Evolutionary conservation across 2,113 vertebrate species (phyloP).

Genomic region (Sardina pilchardus): DNA sequence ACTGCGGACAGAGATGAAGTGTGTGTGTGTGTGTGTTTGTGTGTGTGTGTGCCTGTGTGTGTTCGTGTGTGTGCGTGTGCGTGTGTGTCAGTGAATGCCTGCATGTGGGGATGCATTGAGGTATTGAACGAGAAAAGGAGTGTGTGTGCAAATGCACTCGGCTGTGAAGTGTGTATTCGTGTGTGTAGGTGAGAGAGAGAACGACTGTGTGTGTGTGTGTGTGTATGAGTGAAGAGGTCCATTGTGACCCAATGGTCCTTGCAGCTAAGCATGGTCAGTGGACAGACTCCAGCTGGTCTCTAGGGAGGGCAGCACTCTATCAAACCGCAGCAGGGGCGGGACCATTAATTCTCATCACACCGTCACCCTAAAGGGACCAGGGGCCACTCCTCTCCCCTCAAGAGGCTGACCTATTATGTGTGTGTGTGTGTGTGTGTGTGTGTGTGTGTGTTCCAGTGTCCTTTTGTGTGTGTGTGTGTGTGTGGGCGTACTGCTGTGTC

Average conservation of each 20-base stretch:
- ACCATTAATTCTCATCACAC: conserved; percentile 66
- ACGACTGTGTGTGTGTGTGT: neutral
- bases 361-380: conserved; percentile 23
- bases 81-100: neutral
- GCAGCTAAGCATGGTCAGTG: conserved; percentile 39
- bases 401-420: conserved; percentile 31
- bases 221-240: neutral
- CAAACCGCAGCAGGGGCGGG: conserved; percentile 57
- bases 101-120: neutral
- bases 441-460: neutral
- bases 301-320: conserved; percentile 53
- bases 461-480: neutral
- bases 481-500: neutral
- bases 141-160: neutral
- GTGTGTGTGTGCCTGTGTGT: no score
- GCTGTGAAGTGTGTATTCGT: neutral
- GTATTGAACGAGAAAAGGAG: conserved; percentile 1
- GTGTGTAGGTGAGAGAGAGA: neutral
- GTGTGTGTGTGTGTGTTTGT: no score
- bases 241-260: conserved; percentile 49
- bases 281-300: conserved; percentile 30
- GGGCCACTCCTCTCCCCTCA: conserved; percentile 36
- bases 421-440: conserved; percentile 21
- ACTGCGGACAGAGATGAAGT: neutral
- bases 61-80: neutral